These are phyloP conservation scores for Lepus americanus DNA, from an alignment of 2,113 vertebrate genomes.

Conservation along the genomic window DNA sequence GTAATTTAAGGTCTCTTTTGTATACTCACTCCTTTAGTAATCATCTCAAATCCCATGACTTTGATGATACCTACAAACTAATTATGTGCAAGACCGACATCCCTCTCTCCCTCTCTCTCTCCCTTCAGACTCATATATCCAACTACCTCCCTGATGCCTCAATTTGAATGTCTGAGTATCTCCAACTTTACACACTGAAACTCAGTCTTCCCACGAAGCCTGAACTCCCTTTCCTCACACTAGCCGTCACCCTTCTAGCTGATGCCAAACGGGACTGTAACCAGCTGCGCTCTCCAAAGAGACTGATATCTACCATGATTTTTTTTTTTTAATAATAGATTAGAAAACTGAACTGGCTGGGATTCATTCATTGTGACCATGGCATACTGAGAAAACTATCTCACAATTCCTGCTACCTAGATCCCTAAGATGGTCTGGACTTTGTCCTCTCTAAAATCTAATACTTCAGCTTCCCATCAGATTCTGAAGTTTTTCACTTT, in stretches of 20 bases:
- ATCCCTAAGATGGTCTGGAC: not conserved
- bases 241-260: not conserved
- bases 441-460: conserved; percentile 31
- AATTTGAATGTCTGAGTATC: conserved; percentile 16
- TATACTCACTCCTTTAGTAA: not conserved
- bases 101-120: not conserved
- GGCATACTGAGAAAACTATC: not conserved
- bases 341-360: not conserved
- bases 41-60: not conserved
- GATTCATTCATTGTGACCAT: conserved; percentile 10
- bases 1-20: not conserved
- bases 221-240: not conserved
- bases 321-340: not conserved
- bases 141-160: not conserved
- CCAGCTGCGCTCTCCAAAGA: conserved; percentile 9
- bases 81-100: not conserved
- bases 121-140: not conserved
- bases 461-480: conserved; percentile 1
- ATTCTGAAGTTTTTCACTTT: conserved; percentile 47
- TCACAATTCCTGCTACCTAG: not conserved
- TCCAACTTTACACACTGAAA: not conserved
- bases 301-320: not conserved
- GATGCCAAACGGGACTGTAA: not conserved
- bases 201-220: not conserved
- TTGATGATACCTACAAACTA: conserved; percentile 21